These are phyloP conservation scores for Phoeniculus purpureus DNA, from an alignment of 2,797 vertebrate genomes.

Conservation along the genomic window DNA sequence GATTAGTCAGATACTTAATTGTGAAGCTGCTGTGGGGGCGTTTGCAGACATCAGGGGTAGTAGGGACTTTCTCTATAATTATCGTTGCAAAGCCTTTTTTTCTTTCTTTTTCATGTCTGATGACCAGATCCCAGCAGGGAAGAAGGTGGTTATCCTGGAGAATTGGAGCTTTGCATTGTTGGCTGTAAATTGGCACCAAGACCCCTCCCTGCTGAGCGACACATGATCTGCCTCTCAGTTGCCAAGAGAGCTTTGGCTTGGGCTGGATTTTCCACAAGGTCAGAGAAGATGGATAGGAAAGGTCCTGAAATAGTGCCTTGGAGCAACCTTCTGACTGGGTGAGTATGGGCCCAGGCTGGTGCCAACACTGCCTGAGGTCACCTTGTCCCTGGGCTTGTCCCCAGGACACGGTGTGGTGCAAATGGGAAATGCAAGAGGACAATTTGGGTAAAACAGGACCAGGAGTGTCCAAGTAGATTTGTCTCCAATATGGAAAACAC, in stretches of 20 bases:
- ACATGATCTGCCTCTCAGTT: fast-evolving
- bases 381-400: not conserved
- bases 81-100: not conserved
- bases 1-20: not conserved
- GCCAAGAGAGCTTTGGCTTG: not conserved
- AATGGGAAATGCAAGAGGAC: fast-evolving
- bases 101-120: not conserved
- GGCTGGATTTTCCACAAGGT: not conserved
- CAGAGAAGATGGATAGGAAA: not conserved
- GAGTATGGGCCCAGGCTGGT: not conserved
- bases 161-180: not conserved
- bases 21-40: fast-evolving
- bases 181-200: not conserved
- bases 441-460: conserved; percentile 12
- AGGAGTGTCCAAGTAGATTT: conserved; percentile 36
- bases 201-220: not conserved
- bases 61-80: not conserved
- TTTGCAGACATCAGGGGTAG: not conserved
- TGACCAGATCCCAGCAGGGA: not conserved
- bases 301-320: not conserved
- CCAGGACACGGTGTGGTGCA: fast-evolving
- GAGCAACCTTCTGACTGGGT: fast-evolving
- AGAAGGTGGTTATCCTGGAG: not conserved
- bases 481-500: conserved; percentile 35
- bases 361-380: not conserved